These are phyloP conservation scores for Salvelinus namaycush DNA, from an alignment of 2,113 vertebrate genomes.

Conservation along the genomic window DNA sequence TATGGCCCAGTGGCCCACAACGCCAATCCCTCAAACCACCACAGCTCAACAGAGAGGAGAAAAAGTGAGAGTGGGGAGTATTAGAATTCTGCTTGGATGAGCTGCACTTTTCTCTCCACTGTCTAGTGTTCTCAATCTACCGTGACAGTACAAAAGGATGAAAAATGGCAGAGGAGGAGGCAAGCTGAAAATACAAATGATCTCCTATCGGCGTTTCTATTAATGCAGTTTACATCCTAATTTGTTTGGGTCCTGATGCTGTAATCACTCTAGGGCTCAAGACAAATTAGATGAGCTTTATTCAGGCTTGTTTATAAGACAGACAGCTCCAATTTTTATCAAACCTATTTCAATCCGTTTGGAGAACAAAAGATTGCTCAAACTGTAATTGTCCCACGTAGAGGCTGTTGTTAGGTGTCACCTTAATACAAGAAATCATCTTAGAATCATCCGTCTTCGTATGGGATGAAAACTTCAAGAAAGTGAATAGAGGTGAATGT, in stretches of 20 bases:
- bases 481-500: background rate
- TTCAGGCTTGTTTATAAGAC: background rate
- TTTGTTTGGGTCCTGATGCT: background rate
- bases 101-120: background rate
- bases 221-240: background rate
- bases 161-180: background rate
- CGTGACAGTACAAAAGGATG: constrained; percentile 7
- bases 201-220: background rate
- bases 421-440: too few species aligned
- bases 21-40: constrained; percentile 14
- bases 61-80: background rate
- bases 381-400: background rate
- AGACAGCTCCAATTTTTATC: background rate
- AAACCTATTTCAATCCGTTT: background rate
- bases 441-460: too few species aligned
- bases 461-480: too few species aligned
- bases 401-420: too few species aligned
- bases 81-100: background rate
- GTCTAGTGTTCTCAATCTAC: constrained; percentile 9
- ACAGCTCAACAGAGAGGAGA: constrained; percentile 4
- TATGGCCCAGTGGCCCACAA: constrained; percentile 18
- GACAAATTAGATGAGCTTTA: background rate
- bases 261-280: background rate
- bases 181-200: background rate
- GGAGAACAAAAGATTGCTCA: background rate